A percentile compares a stretch with the other conserved stretches of the same genome.
Evolutionary conservation across 2,797 vertebrate species (phyloP).

Genomic region (Pygocentrus nattereri): DNA sequence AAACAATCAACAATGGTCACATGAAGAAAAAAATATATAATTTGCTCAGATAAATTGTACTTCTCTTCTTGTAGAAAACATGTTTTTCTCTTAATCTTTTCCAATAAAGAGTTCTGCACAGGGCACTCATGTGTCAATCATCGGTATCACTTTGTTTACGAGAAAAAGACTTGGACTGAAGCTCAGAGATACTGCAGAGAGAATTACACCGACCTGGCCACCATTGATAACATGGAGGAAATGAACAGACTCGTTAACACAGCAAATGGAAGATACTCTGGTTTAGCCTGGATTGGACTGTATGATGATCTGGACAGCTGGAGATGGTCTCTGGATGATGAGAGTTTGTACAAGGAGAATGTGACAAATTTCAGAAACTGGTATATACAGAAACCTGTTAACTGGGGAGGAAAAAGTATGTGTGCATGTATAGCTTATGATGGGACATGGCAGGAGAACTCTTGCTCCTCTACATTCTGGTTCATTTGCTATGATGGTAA

Average conservation of each 20-base stretch:
- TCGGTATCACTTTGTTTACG: too few relatives aligned
- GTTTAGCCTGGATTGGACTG: constrained; percentile 63
- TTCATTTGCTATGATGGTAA: constrained; percentile 41
- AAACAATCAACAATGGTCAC: too few relatives aligned
- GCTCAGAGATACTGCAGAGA: constrained; percentile 66
- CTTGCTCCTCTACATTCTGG: not conserved
- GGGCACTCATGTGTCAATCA: too few relatives aligned
- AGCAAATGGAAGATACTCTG: too few relatives aligned
- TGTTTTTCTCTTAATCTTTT: too few relatives aligned
- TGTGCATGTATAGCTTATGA: not conserved
- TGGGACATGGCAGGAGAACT: not conserved
- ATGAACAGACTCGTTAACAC: too few relatives aligned
- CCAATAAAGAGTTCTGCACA: too few relatives aligned
- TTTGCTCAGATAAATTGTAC: too few relatives aligned
- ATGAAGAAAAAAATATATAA: too few relatives aligned
- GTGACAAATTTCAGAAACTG: not conserved
- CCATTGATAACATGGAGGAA: constrained; percentile 12
- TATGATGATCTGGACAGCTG: constrained; percentile 53
- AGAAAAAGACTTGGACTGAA: constrained; percentile 53
- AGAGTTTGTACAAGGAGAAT: not conserved
- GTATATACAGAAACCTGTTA: not conserved
- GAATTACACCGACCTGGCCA: constrained; percentile 61
- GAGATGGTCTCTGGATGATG: constrained; percentile 56
- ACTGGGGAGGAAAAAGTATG: constrained; percentile 6
- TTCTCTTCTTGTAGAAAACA: too few relatives aligned